phyloP scores from a whole-genome alignment of 1,140 invertebrate species.

The Drosophila quadrilineata region DNA sequence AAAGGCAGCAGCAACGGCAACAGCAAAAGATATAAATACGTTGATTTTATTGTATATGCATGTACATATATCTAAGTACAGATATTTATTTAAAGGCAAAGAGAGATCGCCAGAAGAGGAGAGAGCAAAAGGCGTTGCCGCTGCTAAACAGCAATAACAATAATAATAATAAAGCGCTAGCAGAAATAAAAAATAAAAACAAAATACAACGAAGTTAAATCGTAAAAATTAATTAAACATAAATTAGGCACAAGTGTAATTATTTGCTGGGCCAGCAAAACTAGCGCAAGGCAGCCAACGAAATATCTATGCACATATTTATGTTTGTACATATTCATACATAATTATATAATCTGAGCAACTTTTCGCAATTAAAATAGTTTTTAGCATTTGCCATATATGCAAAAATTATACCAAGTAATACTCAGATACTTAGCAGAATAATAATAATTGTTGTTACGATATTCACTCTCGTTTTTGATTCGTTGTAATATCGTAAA shows the following conservation, averaged over 20 bases:
- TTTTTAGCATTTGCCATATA: conserved; percentile 17
- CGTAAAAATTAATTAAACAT: conserved; percentile 46
- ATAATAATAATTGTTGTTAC: conserved; percentile 9
- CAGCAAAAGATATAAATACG: conserved; percentile 36
- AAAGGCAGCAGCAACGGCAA: conserved; percentile 9
- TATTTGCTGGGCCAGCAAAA: conserved; percentile 43
- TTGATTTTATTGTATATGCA: no score
- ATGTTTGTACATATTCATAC: no score
- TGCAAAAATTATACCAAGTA: background rate
- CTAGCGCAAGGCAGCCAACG: conserved; percentile 53
- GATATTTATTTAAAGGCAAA: conserved; percentile 48
- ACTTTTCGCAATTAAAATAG: conserved; percentile 25
- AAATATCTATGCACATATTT: no score
- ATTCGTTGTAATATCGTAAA: no score
- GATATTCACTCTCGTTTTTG: background rate
- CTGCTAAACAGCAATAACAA: no score
- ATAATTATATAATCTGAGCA: conserved; percentile 51
- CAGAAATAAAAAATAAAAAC: no score
- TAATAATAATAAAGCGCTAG: no score
- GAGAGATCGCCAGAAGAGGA: conserved; percentile 42
- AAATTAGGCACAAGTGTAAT: conserved; percentile 40
- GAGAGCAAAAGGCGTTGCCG: conserved; percentile 55
- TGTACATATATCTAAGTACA: conserved; percentile 26
- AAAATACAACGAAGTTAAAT: conserved; percentile 12
- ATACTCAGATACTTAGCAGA: conserved; percentile 1